Evolutionary conservation across 1,140 invertebrate species (phyloP).

Genomic region (Phortica variegata): DNA sequence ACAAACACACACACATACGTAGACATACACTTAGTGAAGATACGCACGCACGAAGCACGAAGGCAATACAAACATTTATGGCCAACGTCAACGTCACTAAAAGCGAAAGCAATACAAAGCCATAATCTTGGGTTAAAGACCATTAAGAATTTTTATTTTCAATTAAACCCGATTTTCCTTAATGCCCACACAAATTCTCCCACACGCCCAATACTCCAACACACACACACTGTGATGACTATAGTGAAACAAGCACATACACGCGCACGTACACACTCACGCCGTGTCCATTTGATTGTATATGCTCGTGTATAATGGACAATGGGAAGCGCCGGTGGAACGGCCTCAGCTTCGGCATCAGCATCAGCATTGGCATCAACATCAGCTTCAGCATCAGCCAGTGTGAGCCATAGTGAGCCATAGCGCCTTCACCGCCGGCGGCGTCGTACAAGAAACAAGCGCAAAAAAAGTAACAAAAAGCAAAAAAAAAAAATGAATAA

Average conservation of each 20-base stretch:
- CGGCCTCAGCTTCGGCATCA: constrained; percentile 1
- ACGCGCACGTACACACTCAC: no score
- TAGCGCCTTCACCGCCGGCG: no score
- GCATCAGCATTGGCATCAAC: constrained; percentile 33
- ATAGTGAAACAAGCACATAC: no score
- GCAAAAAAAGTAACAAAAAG: constrained; percentile 16
- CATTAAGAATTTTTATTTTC: constrained; percentile 57
- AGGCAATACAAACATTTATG: no score
- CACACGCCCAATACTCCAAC: constrained; percentile 44
- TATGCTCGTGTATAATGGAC: no score
- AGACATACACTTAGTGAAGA: constrained; percentile 44
- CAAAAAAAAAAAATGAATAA: constrained; percentile 9
- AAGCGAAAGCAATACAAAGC: constrained; percentile 46
- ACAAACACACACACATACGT: constrained; percentile 4
- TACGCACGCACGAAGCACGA: constrained; percentile 16
- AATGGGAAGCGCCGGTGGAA: constrained; percentile 24
- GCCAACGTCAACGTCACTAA: constrained; percentile 29
- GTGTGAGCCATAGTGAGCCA: no score
- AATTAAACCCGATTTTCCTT: constrained; percentile 56
- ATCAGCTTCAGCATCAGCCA: constrained; percentile 9
- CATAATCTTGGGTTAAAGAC: constrained; percentile 54
- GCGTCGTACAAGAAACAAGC: no score
- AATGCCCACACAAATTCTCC: constrained; percentile 28
- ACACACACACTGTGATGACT: no score
- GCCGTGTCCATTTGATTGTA: no score